phyloP scores from a whole-genome alignment of 2,113 vertebrate species.

The Ardeotis arabs region DNA sequence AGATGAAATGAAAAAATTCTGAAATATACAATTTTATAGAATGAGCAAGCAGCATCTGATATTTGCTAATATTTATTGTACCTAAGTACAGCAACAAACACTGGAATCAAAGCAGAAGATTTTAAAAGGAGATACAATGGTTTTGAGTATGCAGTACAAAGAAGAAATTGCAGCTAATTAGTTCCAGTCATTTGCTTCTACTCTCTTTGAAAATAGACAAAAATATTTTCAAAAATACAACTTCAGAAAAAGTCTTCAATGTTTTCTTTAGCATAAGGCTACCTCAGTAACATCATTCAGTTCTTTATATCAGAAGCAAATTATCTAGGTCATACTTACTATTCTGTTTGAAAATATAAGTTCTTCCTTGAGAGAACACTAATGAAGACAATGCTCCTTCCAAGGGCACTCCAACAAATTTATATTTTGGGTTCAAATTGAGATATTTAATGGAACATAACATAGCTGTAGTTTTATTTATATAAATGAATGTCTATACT shows the following conservation, averaged over 20 bases:
- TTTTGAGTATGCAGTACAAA: background rate
- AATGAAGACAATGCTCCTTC: background rate
- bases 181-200: background rate
- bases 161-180: background rate
- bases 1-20: background rate
- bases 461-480: background rate
- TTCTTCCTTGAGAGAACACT: background rate
- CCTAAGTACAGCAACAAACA: background rate
- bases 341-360: background rate
- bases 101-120: background rate
- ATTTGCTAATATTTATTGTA: background rate
- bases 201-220: background rate
- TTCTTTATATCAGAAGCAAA: background rate
- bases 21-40: background rate
- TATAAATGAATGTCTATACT: background rate
- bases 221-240: background rate
- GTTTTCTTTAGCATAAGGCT: background rate
- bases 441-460: background rate
- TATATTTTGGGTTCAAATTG: background rate
- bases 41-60: background rate
- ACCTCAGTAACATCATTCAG: background rate
- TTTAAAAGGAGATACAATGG: background rate
- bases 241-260: background rate
- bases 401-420: background rate
- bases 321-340: background rate